Conservation (phyloP, 1,140 invertebrate genomes). For the Diuraphis noxia region DNA sequence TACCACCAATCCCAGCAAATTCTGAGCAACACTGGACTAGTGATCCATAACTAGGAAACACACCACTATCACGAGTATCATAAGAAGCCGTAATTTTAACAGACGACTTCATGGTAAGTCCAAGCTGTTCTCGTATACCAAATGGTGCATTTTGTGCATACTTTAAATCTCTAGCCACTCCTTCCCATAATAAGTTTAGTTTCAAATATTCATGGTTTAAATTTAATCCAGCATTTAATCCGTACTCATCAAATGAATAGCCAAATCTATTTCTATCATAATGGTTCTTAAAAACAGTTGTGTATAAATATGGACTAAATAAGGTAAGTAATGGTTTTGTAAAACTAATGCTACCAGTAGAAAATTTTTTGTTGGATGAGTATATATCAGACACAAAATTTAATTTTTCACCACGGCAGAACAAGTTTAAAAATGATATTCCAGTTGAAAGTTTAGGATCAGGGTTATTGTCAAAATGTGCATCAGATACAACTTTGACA, state of each 20-base stretch:
- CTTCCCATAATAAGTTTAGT: slow-evolving; percentile 38
- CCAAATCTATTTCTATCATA: slow-evolving; percentile 38
- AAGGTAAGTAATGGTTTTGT: slow-evolving; percentile 32
- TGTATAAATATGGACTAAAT: slow-evolving; percentile 32
- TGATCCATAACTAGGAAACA: slow-evolving; percentile 75
- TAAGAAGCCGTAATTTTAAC: slow-evolving; percentile 75
- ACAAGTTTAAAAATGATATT: slow-evolving; percentile 37
- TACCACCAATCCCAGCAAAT: slow-evolving; percentile 83
- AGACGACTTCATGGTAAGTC: slow-evolving; percentile 83
- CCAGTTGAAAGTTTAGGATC: slow-evolving; percentile 36
- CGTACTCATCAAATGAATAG: slow-evolving; percentile 25
- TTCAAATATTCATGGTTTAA: slow-evolving; percentile 9
- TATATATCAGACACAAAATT: slow-evolving; percentile 26
- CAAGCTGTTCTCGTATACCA: slow-evolving; percentile 78
- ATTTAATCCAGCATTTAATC: slow-evolving; percentile 25
- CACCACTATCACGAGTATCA: slow-evolving; percentile 76
- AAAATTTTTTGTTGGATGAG: slow-evolving; percentile 40
- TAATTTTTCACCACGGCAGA: slow-evolving; percentile 45
- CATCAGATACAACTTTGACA: neutral
- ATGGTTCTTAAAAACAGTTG: slow-evolving; percentile 31
- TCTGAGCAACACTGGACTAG: slow-evolving; percentile 74
- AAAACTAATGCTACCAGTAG: slow-evolving; percentile 28
- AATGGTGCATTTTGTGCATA: slow-evolving; percentile 70
- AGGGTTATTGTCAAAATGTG: slow-evolving; percentile 11
- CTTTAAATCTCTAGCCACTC: slow-evolving; percentile 19